phyloP scores from a whole-genome alignment of 2,797 vertebrate species.

The Chiloscyllium punctatum region DNA sequence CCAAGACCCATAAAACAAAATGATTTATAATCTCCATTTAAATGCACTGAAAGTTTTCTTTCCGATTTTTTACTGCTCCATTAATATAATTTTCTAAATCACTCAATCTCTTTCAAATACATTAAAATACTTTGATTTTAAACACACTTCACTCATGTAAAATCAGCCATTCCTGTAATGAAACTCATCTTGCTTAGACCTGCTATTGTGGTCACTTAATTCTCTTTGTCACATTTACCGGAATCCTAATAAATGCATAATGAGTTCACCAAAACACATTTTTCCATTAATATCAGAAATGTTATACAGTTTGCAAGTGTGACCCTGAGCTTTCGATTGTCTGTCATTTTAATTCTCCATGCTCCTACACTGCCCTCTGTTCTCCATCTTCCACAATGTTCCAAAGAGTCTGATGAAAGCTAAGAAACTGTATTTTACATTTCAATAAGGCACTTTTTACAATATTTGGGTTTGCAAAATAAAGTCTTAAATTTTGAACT shows the following conservation, averaged over 20 bases:
- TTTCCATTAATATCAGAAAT: not conserved
- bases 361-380: too few relatives aligned
- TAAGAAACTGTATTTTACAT: not conserved
- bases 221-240: too few relatives aligned
- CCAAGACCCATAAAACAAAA: not conserved
- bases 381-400: too few relatives aligned
- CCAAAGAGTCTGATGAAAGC: not conserved
- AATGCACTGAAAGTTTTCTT: not conserved
- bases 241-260: not conserved
- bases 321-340: too few relatives aligned
- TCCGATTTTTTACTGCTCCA: not conserved
- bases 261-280: not conserved
- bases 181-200: not conserved
- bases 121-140: not conserved
- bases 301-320: not conserved
- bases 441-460: not conserved
- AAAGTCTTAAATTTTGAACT: not conserved
- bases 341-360: too few relatives aligned
- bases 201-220: not conserved
- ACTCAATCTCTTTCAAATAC: not conserved
- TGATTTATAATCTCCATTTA: not conserved
- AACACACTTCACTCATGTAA: not conserved
- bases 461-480: not conserved
- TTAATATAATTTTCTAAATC: too few relatives aligned
- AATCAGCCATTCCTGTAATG: not conserved